Conservation (phyloP, 1,140 invertebrate genomes). For the Pseudomyrmex pallidus region DNA sequence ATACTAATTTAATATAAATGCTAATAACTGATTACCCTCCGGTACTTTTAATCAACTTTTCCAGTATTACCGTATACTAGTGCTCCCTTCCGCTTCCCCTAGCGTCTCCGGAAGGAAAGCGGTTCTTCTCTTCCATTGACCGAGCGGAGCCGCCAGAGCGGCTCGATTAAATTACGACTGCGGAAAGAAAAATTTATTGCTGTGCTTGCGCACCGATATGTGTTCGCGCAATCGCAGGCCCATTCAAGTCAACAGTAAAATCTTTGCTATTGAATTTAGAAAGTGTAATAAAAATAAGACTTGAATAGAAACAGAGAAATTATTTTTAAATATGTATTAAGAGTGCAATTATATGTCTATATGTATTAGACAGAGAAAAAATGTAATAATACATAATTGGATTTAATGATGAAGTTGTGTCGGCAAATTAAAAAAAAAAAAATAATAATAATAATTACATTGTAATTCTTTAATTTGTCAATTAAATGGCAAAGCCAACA, state of each 20-base stretch:
- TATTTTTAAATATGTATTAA: background rate
- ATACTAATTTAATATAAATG: constrained; percentile 57
- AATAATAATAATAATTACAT: background rate
- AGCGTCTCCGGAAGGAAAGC: constrained; percentile 56
- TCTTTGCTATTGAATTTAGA: background rate
- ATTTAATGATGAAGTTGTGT: background rate
- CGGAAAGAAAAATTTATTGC: constrained; percentile 56
- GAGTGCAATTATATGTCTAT: too few species aligned
- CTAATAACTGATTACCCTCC: constrained; percentile 52
- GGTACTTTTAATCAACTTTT: constrained; percentile 59
- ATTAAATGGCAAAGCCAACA: background rate
- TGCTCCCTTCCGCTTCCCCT: constrained; percentile 46
- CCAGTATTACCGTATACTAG: constrained; percentile 22
- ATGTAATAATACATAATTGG: constrained; percentile 4
- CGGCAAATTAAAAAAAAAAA: background rate
- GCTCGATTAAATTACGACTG: constrained; percentile 56
- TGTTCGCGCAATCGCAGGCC: constrained; percentile 1
- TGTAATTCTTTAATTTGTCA: constrained; percentile 18
- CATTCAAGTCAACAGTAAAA: constrained; percentile 5
- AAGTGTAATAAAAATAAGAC: background rate
- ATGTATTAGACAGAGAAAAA: background rate
- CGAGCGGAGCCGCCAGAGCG: constrained; percentile 50
- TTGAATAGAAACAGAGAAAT: background rate
- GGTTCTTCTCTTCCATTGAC: constrained; percentile 46
- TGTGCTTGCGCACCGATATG: background rate